A percentile compares a stretch with the other conserved stretches of the same genome.
Conservation (phyloP, 2,113 vertebrate species). For the Aspidoscelis tigris region DNA sequence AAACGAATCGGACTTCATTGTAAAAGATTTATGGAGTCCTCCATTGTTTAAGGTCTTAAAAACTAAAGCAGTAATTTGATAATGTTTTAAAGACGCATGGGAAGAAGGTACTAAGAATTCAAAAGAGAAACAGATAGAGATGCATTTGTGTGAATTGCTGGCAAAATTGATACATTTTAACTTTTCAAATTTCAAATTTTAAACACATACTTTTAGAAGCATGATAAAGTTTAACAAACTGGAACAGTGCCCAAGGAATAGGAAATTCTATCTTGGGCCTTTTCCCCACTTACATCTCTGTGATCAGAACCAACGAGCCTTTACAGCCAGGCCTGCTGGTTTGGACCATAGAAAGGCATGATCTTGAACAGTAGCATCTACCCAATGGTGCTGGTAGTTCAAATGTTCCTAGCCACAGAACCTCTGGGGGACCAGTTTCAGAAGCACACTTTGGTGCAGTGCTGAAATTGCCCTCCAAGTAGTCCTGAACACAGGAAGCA, state of each 20-base stretch:
- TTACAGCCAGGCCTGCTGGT: too few species aligned
- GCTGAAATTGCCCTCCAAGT: too few species aligned
- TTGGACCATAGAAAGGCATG: too few species aligned
- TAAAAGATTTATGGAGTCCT: constrained; percentile 20
- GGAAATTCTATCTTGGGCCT: not conserved
- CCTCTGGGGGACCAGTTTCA: too few species aligned
- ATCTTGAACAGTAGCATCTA: too few species aligned
- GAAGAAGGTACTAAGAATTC: not conserved
- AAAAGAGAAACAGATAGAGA: not conserved
- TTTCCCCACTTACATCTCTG: too few species aligned
- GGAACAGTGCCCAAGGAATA: not conserved
- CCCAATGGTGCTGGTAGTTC: too few species aligned
- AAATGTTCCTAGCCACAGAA: too few species aligned
- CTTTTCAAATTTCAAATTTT: not conserved
- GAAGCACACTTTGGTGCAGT: too few species aligned
- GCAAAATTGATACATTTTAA: not conserved
- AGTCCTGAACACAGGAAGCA: too few species aligned
- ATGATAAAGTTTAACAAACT: not conserved
- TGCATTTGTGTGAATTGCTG: not conserved
- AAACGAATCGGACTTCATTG: constrained; percentile 10
- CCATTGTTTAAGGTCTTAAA: constrained; percentile 13
- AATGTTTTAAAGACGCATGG: constrained; percentile 12
- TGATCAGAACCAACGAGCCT: too few species aligned
- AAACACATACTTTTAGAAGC: not conserved
- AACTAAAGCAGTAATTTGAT: constrained; percentile 5